Conservation (phyloP, 2,888 invertebrate species). For the Chaetoderma sp. region DNA sequence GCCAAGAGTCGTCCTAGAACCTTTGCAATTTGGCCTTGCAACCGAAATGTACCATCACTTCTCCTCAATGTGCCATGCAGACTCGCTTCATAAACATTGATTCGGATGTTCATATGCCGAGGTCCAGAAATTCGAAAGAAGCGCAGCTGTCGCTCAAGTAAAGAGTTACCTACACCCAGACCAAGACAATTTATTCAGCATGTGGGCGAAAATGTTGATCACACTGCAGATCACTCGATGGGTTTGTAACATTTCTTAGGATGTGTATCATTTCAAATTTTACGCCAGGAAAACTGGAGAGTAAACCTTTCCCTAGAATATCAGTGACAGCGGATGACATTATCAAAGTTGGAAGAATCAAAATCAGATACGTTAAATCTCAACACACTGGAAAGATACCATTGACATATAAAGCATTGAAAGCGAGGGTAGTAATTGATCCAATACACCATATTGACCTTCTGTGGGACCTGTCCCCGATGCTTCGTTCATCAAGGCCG, state of each 20-base stretch:
- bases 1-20: constrained; percentile 33
- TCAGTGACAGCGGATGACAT: not conserved
- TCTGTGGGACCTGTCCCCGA: constrained; percentile 14
- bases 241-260: constrained; percentile 43
- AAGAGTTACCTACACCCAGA: constrained; percentile 8
- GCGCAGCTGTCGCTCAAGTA: constrained; percentile 23
- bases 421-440: not conserved
- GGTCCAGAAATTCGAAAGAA: constrained; percentile 18
- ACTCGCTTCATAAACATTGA: constrained; percentile 34
- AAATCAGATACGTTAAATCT: constrained; percentile 17
- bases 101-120: constrained; percentile 35
- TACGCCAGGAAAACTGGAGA: constrained; percentile 29
- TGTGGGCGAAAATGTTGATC: constrained; percentile 49
- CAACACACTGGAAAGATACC: not conserved
- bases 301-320: not conserved
- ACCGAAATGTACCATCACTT: constrained; percentile 38
- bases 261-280: constrained; percentile 43
- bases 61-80: constrained; percentile 35
- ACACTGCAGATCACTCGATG: constrained; percentile 44
- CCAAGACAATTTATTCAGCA: constrained; percentile 34
- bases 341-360: constrained; percentile 12
- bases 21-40: constrained; percentile 36
- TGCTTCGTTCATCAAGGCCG: not conserved
- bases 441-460: not conserved
- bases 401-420: constrained; percentile 9